Base-by-base conservation (phyloP, 2,797 vertebrate genomes). In the Lutjanus argentimaculatus region DNA sequence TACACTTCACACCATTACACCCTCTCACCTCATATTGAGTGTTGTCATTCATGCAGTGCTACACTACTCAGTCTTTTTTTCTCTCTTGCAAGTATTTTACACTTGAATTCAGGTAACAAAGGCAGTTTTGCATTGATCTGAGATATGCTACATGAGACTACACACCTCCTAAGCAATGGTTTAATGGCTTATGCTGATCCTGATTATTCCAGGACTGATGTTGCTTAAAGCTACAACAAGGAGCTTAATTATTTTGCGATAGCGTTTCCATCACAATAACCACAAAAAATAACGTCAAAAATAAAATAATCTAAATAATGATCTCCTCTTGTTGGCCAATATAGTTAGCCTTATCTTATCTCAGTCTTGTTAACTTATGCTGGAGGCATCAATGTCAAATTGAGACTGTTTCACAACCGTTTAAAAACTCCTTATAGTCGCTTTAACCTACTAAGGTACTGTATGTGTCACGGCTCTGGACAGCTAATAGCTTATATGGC, bases 1-100 rank as follows among this genome's bases (percentile, higher is more conserved):
- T 65, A 66, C 52, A 40, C 30, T 46, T 80, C 53, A 76, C 67
- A 64, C 59, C 53, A 5, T 13, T 16, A 17, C 63, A 42, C 14
- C 42, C 10, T 64, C 40, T 61, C 61, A 49, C 43, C 43, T 71
- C 17, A 43, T 0, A 30, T 7, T 36, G 48, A 45, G 58, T n/a
- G 46, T 8, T 58, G 61, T 55, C 30, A 63, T 43, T 67, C 19
- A 6, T 0, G 8, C 40, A n/a, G 10, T 46, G 15, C 52, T 36
- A 3, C 21, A 13, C 12, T 5, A 5, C 53, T 45, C 25, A 30
- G 9, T 2, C 4, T 69, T 0, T 55, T 55, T 43, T 25, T 14
- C 16, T 2, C 14, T 36, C 30, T 14, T 30, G 5, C 1, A 59
- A 55, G 56, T 62, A 15, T 56, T 67, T 69, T 64, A 45, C 52